Evolutionary conservation across 2,797 vertebrate genomes (phyloP).

Genomic region (Anisognathus igniventris): DNA sequence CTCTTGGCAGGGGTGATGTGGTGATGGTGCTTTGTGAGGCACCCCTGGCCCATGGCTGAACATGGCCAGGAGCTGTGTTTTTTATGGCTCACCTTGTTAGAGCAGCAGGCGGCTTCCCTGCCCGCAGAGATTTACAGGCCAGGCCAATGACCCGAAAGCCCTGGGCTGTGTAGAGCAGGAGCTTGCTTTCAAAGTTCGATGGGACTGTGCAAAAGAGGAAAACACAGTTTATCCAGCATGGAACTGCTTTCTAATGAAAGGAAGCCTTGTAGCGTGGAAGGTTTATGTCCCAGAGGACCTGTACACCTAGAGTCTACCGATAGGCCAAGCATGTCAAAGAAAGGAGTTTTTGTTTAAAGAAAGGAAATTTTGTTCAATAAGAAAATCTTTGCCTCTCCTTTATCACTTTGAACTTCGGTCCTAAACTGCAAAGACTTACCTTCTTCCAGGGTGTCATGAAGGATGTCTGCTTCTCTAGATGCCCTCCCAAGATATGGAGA

Average conservation of each 20-base stretch:
- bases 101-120: background rate
- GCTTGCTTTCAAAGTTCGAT: conserved; percentile 64
- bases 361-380: background rate
- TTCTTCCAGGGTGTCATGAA: background rate
- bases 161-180: conserved; percentile 72
- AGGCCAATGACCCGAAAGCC: conserved; percentile 79
- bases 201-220: conserved; percentile 71
- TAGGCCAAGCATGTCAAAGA: background rate
- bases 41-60: background rate
- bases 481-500: background rate
- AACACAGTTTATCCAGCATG: background rate
- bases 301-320: background rate
- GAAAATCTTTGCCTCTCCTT: background rate
- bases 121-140: conserved; percentile 70
- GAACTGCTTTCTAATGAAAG: background rate
- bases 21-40: background rate
- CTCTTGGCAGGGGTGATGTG: background rate
- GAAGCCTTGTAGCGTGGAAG: background rate
- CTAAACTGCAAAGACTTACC: background rate
- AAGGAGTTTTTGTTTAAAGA: background rate
- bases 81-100: conserved; percentile 62
- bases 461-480: background rate
- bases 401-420: background rate
- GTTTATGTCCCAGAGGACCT: background rate
- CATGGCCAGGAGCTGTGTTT: background rate